Evolutionary conservation across 2,888 invertebrate species (phyloP).

Genomic region (Coelogynopora nodosa): DNA sequence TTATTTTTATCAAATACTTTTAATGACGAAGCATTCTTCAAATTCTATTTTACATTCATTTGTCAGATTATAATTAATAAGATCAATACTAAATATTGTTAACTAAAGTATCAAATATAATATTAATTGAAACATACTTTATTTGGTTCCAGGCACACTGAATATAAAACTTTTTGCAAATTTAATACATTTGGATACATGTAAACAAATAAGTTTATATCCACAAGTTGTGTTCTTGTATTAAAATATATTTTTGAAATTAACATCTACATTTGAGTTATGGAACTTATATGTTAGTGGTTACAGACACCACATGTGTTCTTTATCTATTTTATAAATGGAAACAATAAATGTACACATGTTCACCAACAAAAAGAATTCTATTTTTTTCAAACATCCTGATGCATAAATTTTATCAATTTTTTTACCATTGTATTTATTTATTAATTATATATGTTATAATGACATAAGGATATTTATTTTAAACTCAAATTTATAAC

Average conservation of each 20-base stretch:
- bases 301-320: neutral
- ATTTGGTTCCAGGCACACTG: neutral
- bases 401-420: neutral
- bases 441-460: neutral
- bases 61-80: neutral
- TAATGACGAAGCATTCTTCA: too few species aligned
- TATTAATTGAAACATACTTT: neutral
- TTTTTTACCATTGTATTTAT: neutral
- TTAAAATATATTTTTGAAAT: neutral
- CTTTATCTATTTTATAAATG: neutral
- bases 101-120: neutral
- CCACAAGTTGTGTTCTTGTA: neutral
- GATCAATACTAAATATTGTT: neutral
- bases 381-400: neutral
- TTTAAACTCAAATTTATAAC: neutral
- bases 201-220: neutral
- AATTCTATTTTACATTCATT: too few species aligned
- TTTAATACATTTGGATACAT: neutral
- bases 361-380: neutral
- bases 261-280: neutral
- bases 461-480: neutral
- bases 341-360: neutral
- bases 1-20: too few species aligned
- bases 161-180: neutral
- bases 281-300: neutral